Evolutionary conservation across 2,113 vertebrate species (phyloP).

Genomic region (Australoheros scitulus): DNA sequence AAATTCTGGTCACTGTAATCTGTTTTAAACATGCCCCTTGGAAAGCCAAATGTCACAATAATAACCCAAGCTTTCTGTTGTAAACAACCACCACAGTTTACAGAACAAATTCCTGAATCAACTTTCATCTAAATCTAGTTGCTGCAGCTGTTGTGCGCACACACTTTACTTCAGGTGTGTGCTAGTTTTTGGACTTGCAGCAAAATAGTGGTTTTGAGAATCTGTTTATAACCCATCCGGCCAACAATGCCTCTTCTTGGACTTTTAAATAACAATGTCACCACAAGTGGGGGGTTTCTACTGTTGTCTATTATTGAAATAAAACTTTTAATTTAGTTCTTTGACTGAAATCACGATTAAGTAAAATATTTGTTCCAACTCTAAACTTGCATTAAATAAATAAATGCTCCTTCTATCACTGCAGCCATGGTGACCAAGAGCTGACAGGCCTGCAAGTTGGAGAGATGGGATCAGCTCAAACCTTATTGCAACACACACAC

Average conservation of each 20-base stretch:
- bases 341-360: background rate
- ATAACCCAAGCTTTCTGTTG: background rate
- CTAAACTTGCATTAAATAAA: slow-evolving; percentile 22
- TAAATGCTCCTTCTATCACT: slow-evolving; percentile 16
- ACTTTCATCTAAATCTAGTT: background rate
- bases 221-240: background rate
- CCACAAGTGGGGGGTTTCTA: background rate
- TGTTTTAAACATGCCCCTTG: background rate
- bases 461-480: slow-evolving; percentile 48
- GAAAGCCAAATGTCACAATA: background rate
- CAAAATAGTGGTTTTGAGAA: background rate
- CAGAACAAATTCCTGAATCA: background rate
- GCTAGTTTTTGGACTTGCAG: background rate
- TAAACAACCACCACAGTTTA: background rate
- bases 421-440: background rate
- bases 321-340: background rate
- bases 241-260: background rate
- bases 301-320: background rate
- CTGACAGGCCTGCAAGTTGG: background rate
- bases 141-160: background rate
- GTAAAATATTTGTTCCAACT: background rate
- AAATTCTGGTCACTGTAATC: background rate
- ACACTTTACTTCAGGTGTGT: background rate
- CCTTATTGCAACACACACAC: slow-evolving; percentile 31
- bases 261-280: background rate